Conservation (phyloP, 1,140 invertebrate species). For the Lethocerus indicus region DNA sequence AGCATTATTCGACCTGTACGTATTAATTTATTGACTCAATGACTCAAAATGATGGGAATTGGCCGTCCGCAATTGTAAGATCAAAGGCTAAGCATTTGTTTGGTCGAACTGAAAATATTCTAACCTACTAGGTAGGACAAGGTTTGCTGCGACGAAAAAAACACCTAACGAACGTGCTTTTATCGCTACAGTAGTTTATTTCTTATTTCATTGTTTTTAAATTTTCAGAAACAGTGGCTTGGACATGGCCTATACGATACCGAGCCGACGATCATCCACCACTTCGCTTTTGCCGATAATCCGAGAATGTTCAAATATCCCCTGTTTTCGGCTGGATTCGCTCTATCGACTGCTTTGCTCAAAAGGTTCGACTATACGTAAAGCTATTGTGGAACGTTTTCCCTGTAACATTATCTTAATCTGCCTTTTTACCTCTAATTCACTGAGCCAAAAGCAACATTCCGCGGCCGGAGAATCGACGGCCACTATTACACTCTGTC, state of each 20-base stretch:
- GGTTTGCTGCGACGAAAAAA: too few relatives aligned
- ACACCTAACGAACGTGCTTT: neutral
- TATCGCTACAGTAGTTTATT: neutral
- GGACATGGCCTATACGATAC: constrained; percentile 57
- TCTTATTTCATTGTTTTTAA: constrained; percentile 10
- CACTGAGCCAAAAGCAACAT: too few relatives aligned
- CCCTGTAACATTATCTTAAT: too few relatives aligned
- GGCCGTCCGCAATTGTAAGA: neutral
- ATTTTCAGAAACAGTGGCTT: constrained; percentile 42
- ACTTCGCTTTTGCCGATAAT: constrained; percentile 52
- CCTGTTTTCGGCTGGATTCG: constrained; percentile 59
- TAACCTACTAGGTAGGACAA: neutral
- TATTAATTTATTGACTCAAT: too few relatives aligned
- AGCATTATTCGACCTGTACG: too few relatives aligned
- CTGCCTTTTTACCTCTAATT: too few relatives aligned
- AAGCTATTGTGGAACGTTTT: too few relatives aligned
- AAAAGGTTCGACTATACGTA: too few relatives aligned
- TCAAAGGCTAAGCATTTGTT: neutral
- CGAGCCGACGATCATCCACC: constrained; percentile 75
- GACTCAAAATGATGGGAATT: neutral
- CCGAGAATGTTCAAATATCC: constrained; percentile 63
- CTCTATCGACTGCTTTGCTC: constrained; percentile 46
- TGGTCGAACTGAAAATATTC: neutral
- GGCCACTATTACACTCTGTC: too few relatives aligned
- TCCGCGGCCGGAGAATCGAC: too few relatives aligned